Evolutionary conservation across 2,797 vertebrate species (phyloP).

Genomic region (Toxotes lorentzi): DNA sequence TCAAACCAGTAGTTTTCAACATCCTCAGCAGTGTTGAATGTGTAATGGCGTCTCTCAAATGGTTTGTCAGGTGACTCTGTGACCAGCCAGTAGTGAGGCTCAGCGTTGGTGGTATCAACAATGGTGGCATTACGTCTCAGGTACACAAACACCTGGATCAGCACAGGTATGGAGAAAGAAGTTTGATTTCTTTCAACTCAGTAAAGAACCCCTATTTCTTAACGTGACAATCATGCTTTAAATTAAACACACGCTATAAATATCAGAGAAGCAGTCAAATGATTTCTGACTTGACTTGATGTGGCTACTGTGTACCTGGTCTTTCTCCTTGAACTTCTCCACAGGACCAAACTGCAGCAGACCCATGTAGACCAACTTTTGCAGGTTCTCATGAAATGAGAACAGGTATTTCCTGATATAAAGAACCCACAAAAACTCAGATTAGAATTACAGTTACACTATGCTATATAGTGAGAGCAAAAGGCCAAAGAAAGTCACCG

Average conservation of each 20-base stretch:
- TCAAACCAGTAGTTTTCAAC: constrained; percentile 98
- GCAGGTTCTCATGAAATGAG: constrained; percentile 90
- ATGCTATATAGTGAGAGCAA: not conserved
- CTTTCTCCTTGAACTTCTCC: constrained; percentile 96
- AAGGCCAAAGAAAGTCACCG: constrained; percentile 81
- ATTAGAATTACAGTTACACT: not conserved
- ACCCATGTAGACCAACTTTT: constrained; percentile 94
- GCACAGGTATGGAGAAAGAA: not conserved
- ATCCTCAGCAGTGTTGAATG: constrained; percentile 86
- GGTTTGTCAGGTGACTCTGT: constrained; percentile 88
- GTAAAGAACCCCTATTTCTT: not conserved
- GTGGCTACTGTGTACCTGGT: constrained; percentile 86
- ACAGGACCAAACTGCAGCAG: constrained; percentile 93
- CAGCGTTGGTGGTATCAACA: constrained; percentile 92
- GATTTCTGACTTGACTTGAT: not conserved
- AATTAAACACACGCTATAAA: not conserved
- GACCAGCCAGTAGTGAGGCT: constrained; percentile 95
- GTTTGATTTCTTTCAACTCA: not conserved
- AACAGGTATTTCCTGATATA: constrained; percentile 91
- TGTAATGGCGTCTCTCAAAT: constrained; percentile 89
- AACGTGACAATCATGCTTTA: not conserved
- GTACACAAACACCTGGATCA: constrained; percentile 89
- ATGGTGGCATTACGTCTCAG: constrained; percentile 90
- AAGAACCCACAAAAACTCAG: not conserved
- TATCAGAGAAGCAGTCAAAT: not conserved